Conservation (phyloP, 2,797 vertebrate genomes). For the Channallabes apus region DNA sequence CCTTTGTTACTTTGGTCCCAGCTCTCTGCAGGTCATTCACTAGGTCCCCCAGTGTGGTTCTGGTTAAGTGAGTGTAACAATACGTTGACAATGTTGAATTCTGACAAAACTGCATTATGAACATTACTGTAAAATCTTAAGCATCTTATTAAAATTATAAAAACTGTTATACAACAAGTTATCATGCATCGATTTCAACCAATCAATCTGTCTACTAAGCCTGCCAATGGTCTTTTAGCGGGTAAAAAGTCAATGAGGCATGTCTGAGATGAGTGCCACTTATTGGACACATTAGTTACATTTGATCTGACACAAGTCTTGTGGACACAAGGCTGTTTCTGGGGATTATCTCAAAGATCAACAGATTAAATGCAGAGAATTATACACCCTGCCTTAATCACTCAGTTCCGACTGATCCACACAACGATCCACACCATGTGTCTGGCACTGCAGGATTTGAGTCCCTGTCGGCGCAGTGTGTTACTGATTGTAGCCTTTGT, state of each 20-base stretch:
- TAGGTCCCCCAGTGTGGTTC: no score
- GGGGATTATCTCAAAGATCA: slow-evolving; percentile 57
- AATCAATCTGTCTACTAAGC: background rate
- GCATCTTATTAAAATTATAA: background rate
- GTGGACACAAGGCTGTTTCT: slow-evolving; percentile 42
- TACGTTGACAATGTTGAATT: no score
- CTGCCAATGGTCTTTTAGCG: slow-evolving; percentile 9
- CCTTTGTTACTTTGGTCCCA: no score
- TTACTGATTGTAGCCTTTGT: background rate
- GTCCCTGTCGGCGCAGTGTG: background rate
- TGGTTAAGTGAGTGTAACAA: no score
- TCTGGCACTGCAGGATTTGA: background rate
- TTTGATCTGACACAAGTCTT: slow-evolving; percentile 30
- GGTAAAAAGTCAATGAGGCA: background rate
- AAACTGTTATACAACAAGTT: background rate
- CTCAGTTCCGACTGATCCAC: slow-evolving; percentile 34
- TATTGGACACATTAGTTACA: slow-evolving; percentile 29
- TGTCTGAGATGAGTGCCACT: slow-evolving; percentile 34
- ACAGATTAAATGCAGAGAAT: slow-evolving; percentile 53
- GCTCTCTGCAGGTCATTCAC: no score
- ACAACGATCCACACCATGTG: slow-evolving; percentile 29
- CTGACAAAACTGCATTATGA: background rate
- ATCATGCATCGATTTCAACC: background rate
- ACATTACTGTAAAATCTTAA: background rate
- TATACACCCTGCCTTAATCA: slow-evolving; percentile 52